Base-by-base conservation (phyloP, 2,797 vertebrate genomes). In the Xiphorhynchus erythropygius region DNA sequence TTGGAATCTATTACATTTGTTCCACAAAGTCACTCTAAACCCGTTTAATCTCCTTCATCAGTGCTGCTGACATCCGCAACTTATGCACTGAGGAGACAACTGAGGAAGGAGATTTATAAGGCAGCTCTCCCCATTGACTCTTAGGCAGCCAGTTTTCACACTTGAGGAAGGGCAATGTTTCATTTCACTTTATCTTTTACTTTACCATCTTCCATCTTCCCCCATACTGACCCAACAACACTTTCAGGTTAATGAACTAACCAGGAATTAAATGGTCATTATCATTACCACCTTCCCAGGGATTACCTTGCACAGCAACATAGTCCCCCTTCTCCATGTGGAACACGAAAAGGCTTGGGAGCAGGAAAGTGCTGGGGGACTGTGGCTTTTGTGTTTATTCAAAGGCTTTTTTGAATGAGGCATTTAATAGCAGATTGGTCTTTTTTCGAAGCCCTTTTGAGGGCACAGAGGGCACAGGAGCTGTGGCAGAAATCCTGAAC, bases 351-450 rank as follows among this genome's bases (percentile, higher is more conserved):
- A 32, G 0, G 5, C 65, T 84, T 84, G 33, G 52, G 76, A 95
- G 75, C 53, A 76, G 60, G 52, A 87, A 86, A 93, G 39, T 15
- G 33, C 41, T 62, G 47, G 44, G 50, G 69, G 28, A 83, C 49
- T 70, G 49, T 42, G 41, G 55, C 68, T 91, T 93, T 95, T 82
- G 80, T 97, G 53, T 82, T 88, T 83, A 68, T 87, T 84, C 76
- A 94, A 79, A 79, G 41, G 44, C 44, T 89, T 77, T 84, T 94
- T 91, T 7, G 13, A 96, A 75, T 27, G 8, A 77, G n/a, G 67
- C 35, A 1, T 97, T 94, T 91, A 80, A 75, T 75, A 93, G 80
- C 93, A 96, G 91, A 95, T 95, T 93, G 84, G 82, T 91, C 89
- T 93, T 93, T 95, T 96, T 91, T 80, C 33, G 1, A 62, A 89